A percentile compares a stretch with the other conserved stretches of the same genome.
Conservation (phyloP, 2,797 vertebrate genomes). For the Balearica regulorum region DNA sequence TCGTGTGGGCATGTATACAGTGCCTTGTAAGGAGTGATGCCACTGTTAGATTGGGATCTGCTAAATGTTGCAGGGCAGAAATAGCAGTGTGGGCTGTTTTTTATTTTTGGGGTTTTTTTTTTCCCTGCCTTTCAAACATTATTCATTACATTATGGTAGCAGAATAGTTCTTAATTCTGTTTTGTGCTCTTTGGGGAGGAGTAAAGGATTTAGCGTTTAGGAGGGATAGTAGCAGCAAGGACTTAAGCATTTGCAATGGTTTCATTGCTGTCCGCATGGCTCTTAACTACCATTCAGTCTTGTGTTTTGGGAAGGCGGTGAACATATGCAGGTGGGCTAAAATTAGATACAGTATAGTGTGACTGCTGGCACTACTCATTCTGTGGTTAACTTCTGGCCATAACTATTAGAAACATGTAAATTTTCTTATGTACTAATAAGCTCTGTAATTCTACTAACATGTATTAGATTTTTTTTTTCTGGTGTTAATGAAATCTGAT, state of each 20-base stretch:
- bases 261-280: not conserved
- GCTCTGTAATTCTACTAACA: not conserved
- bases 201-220: not conserved
- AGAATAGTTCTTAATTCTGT: not conserved
- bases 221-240: not conserved
- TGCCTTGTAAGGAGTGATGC: not conserved
- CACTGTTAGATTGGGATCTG: not conserved
- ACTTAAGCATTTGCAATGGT: not conserved
- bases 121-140: rapidly evolving
- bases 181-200: rapidly evolving
- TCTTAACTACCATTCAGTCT: not conserved
- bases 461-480: not conserved
- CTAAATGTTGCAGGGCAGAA: not conserved
- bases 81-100: not conserved
- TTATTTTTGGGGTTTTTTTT: no score
- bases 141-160: not conserved
- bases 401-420: not conserved
- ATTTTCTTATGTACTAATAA: not conserved
- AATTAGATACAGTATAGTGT: not conserved
- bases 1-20: not conserved
- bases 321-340: not conserved
- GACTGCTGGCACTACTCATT: not conserved
- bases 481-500: not conserved
- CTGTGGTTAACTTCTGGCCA: not conserved
- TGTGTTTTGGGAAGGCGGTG: not conserved